phyloP scores from a whole-genome alignment of 2,113 vertebrate genomes.

The Mormyrus lacerda region DNA sequence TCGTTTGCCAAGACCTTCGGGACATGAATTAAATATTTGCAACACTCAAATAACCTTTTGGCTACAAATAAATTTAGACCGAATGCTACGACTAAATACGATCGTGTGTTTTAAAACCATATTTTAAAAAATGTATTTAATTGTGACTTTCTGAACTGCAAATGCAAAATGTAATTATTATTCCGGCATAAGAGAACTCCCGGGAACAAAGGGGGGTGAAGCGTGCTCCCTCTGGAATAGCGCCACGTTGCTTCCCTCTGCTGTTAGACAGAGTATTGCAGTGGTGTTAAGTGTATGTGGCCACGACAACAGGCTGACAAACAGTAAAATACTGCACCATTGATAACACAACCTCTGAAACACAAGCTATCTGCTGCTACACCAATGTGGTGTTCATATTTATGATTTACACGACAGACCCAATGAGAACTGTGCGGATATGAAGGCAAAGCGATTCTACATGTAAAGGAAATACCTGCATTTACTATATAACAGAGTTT shows the following conservation, averaged over 20 bases:
- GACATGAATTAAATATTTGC: neutral
- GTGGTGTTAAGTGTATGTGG: neutral
- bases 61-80: neutral
- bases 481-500: neutral
- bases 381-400: neutral
- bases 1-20: neutral
- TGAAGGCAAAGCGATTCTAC: neutral
- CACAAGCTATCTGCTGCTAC: neutral
- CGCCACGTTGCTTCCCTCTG: neutral
- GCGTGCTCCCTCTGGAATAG: neutral
- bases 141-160: neutral
- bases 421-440: neutral
- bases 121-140: neutral
- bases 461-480: neutral
- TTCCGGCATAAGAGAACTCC: neutral
- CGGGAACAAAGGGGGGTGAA: neutral
- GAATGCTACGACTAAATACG: neutral
- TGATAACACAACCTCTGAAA: neutral
- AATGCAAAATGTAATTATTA: neutral
- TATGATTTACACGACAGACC: neutral
- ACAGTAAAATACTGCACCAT: neutral
- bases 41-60: neutral
- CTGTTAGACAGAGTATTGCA: neutral
- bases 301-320: neutral
- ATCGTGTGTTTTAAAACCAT: neutral